phyloP scores from a whole-genome alignment of 2,797 vertebrate species.

The Onychomys arenicola region DNA sequence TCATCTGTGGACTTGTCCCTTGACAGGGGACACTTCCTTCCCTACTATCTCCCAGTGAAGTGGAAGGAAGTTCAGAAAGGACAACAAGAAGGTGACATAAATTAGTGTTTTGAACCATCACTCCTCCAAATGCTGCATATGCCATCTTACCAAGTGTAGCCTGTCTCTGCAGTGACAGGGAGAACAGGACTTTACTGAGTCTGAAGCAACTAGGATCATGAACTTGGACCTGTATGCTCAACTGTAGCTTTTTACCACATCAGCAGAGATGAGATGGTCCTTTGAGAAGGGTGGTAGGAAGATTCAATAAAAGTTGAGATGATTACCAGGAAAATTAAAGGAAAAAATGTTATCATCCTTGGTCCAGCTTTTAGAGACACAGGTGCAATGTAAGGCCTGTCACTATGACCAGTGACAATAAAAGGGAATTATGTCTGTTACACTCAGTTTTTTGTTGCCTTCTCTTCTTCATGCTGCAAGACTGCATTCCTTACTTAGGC shows the following conservation, averaged over 20 bases:
- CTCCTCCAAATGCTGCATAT: background rate
- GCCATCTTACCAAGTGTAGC: background rate
- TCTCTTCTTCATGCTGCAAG: background rate
- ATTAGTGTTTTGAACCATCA: background rate
- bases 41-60: background rate
- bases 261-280: background rate
- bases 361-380: background rate
- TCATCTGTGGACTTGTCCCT: background rate
- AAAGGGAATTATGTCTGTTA: background rate
- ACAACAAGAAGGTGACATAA: background rate
- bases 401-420: background rate
- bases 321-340: background rate
- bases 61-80: background rate
- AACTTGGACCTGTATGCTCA: background rate
- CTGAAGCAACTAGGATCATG: background rate
- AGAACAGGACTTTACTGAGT: background rate
- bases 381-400: background rate
- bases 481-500: background rate
- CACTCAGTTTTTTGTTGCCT: background rate
- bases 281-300: background rate
- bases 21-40: background rate
- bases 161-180: background rate
- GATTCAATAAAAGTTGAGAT: background rate
- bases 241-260: background rate
- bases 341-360: background rate